Evolutionary conservation across 2,888 invertebrate genomes (phyloP).

Genomic region (Holacanthella duospinosa): DNA sequence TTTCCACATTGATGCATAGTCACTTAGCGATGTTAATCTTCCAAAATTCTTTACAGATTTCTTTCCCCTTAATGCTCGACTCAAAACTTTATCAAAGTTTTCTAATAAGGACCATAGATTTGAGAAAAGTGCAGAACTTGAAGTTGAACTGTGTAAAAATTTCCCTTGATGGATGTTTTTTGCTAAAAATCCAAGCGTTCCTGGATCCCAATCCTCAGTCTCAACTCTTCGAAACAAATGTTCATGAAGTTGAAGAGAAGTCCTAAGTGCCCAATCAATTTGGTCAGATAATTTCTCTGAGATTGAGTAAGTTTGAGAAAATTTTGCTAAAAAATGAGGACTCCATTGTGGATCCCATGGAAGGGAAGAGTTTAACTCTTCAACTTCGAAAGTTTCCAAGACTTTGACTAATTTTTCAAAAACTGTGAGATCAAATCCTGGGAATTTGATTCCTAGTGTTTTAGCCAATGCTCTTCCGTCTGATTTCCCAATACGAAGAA

Average conservation of each 20-base stretch:
- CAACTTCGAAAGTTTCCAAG: neutral
- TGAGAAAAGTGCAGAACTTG: slow-evolving; percentile 1
- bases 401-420: neutral
- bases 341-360: slow-evolving; percentile 26
- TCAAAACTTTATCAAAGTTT: slow-evolving; percentile 1
- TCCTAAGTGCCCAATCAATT: neutral
- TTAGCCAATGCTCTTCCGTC: neutral
- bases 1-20: slow-evolving; percentile 20
- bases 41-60: too few species aligned
- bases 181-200: slow-evolving; percentile 5
- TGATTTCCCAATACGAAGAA: neutral
- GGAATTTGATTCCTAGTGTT: neutral
- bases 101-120: slow-evolving; percentile 1
- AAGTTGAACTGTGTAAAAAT: neutral
- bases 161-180: neutral
- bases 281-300: neutral
- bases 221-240: neutral
- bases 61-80: neutral
- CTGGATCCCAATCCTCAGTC: neutral
- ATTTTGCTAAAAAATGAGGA: slow-evolving; percentile 26
- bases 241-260: neutral
- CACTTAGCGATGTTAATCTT: neutral
- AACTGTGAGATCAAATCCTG: neutral
- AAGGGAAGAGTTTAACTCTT: too few species aligned
- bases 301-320: neutral